A percentile compares a stretch with the other conserved stretches of the same genome.
Conservation (phyloP, 1,140 invertebrate species). For the Piezodorus guildinii region DNA sequence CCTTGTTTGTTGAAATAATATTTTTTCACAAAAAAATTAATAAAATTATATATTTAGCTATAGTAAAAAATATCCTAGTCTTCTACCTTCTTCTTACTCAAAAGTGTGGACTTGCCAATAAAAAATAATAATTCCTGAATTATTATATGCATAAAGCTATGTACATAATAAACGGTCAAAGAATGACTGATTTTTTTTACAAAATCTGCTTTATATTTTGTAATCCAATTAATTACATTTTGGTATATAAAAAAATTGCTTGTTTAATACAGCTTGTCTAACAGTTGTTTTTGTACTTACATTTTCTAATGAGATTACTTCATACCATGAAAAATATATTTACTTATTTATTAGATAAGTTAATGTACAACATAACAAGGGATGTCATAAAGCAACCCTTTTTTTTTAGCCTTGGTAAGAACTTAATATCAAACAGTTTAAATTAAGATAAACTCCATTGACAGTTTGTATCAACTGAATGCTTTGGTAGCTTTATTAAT, state of each 20-base stretch:
- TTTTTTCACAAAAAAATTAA: conserved; percentile 12
- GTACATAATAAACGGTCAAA: conserved; percentile 6
- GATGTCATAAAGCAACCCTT: too few relatives aligned
- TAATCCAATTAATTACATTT: not conserved
- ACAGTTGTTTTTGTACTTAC: not conserved
- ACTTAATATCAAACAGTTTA: not conserved
- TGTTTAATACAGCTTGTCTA: not conserved
- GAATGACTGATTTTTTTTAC: conserved; percentile 13
- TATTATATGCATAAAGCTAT: not conserved
- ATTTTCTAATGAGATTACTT: not conserved
- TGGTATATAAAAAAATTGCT: not conserved
- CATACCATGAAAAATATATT: not conserved
- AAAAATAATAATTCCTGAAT: not conserved
- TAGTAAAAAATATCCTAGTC: conserved; percentile 1
- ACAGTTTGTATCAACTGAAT: not conserved
- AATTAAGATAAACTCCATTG: not conserved
- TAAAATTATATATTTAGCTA: conserved; percentile 3
- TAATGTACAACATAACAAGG: not conserved
- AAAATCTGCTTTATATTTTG: conserved; percentile 15
- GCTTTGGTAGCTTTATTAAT: conserved; percentile 16
- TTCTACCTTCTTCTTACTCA: conserved; percentile 5
- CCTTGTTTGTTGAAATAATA: conserved; percentile 1
- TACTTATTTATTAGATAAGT: not conserved
- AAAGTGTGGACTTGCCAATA: conserved; percentile 4
- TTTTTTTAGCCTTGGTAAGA: too few relatives aligned